Conservation (phyloP, 2,888 invertebrate species). For the Erebia epiphron region DNA sequence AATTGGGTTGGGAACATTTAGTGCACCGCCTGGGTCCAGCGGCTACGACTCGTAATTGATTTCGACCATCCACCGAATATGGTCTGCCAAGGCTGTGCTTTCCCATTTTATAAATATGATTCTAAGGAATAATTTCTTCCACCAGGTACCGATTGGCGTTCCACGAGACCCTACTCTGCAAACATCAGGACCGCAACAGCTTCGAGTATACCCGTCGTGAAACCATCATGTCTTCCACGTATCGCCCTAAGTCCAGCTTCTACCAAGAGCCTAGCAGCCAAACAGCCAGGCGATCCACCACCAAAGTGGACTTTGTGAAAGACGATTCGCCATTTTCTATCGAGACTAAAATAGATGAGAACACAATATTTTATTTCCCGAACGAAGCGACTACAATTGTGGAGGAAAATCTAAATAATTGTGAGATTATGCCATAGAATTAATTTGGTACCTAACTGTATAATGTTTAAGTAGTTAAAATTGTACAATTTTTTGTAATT, state of each 20-base stretch:
- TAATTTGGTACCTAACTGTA: too few relatives aligned
- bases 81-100: too few relatives aligned
- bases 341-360: conserved; percentile 44
- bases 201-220: conserved; percentile 81
- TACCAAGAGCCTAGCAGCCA: conserved; percentile 48
- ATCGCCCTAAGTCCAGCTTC: conserved; percentile 45
- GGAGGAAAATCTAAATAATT: conserved; percentile 13
- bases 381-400: conserved; percentile 32
- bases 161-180: conserved; percentile 87
- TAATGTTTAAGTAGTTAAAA: not conserved
- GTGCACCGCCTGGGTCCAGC: too few relatives aligned
- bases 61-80: too few relatives aligned
- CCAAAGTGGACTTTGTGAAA: conserved; percentile 66
- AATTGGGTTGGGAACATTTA: too few relatives aligned
- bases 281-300: conserved; percentile 54
- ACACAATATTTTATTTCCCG: conserved; percentile 38
- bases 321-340: conserved; percentile 61
- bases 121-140: not conserved
- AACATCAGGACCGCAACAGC: conserved; percentile 67
- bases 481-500: conserved; percentile 9
- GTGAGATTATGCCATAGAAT: conserved; percentile 1
- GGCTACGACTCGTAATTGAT: too few relatives aligned
- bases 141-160: conserved; percentile 89
- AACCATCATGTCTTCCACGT: conserved; percentile 57
- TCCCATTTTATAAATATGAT: too few relatives aligned